Base-by-base conservation (phyloP, 2,888 invertebrate genomes). In the Chamaedrilus cognettii region DNA sequence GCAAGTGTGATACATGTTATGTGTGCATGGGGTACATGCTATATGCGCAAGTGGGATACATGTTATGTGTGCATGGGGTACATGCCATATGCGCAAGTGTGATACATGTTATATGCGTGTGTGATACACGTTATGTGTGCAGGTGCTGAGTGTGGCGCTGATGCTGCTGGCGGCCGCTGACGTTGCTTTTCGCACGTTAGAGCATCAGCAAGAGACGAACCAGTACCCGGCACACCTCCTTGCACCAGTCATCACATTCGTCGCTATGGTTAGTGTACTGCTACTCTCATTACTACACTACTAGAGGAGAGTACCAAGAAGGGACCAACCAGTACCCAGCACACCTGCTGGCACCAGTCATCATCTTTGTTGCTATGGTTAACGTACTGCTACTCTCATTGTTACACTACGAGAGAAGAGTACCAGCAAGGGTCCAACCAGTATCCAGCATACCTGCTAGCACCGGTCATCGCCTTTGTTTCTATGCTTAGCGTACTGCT, bases 201-300 rank as follows among this genome's bases (percentile, higher is more conserved):
- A 76, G 31, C 67, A 71, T 33, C 64, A 70, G 15, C 65, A 32
- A 23, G 75, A 74, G 3, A 23, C 66, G 2, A 26, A 60, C 7
- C 71, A 75, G 7, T 75, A 77, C 19, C 67, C 72, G 0, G 79
- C 80, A 2, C 66, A 77, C 60, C 75, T 79, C 60, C 51, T 80
- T 1, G 77, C 79, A 3, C 79, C 80, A 3, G 63, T 79, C 3
- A 42, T 78, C 26, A 57, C 78, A 1, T 67, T 77, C 32, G 49
- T 80, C 1, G 74, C 80, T 5, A 76, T 80, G 77, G 80, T 80
- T 70, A 73, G 76, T 70, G n/a, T n/a, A n/a, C n/a, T n/a, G n/a
- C n/a, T n/a, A n/a, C n/a, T n/a, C n/a, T n/a, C n/a, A n/a, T n/a
- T n/a, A n/a, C 19, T n/a, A n/a, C n/a, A n/a, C n/a, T n/a, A n/a